phyloP scores from a whole-genome alignment of 2,888 invertebrate species.

The Trachelus stipa region DNA sequence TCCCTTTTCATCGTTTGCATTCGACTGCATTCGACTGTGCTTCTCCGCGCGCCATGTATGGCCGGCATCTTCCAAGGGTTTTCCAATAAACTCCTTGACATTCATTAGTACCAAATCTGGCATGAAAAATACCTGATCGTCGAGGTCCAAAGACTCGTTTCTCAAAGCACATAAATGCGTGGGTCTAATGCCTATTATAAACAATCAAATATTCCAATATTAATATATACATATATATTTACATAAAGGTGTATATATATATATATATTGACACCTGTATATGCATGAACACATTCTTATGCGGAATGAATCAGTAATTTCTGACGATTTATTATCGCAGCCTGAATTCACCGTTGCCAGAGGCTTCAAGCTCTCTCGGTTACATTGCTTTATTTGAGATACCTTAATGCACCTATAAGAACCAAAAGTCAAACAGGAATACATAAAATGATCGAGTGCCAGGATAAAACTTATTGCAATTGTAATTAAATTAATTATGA shows the following conservation, averaged over 20 bases:
- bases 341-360: constrained; percentile 29
- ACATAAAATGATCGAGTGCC: background rate
- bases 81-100: too few relatives aligned
- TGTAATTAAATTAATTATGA: background rate
- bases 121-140: too few relatives aligned
- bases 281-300: constrained; percentile 14
- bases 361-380: background rate
- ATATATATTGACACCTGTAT: constrained; percentile 19
- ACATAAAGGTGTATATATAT: too few relatives aligned
- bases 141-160: too few relatives aligned
- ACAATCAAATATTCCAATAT: background rate
- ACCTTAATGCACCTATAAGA: background rate
- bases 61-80: too few relatives aligned
- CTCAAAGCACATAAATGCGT: background rate
- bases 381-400: background rate
- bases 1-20: too few relatives aligned
- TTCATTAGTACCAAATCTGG: too few relatives aligned
- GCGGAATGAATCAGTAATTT: constrained; percentile 39
- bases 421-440: background rate
- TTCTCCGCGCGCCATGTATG: too few relatives aligned
- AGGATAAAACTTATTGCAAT: background rate
- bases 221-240: too few relatives aligned
- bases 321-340: constrained; percentile 37
- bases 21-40: too few relatives aligned
- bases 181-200: background rate